Base-by-base conservation (phyloP, 2,888 invertebrate genomes). In the Heliconius ethilla region DNA sequence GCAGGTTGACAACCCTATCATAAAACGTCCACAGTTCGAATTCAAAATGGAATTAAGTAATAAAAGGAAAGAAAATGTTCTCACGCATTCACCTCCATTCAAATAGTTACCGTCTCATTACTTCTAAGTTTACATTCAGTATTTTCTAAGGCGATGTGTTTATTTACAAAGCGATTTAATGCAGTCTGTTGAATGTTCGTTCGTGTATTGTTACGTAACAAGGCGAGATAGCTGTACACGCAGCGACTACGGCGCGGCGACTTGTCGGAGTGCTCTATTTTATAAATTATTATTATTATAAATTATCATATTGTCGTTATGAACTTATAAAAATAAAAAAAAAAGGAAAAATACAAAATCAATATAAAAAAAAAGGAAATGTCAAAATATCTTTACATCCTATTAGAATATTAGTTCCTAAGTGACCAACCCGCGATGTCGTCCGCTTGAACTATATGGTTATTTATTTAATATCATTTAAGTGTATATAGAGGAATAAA, bases 81-180 rank as follows among this genome's bases (percentile, higher is more conserved):
- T 74, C 74, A 74, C 63, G 59, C 40, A 67, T 69, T 62, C 40
- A 29, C 29, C 62, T 70, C 63, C 37, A 70, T 65, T 51, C 62
- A 63, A 65, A 59, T 59, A 13, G 75, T 70, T 75, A 65, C 70
- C 51, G 65, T 75, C 25, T 75, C 37, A 70, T 78, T 70, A 69
- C 40, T 69, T 40, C 25, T 18, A 40, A 37, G 37, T 70, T 72
- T 29, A 74, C 45, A 77, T 65, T 72, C 65, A 67, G 29, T 75
- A 70, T 75, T 75, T 78, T 75, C 80, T 76, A 75, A 79, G 13
- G 13, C 59, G 65, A 75, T 75, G 76, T 70, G 59, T 80, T 78
- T 81, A 81, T 79, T 82, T 81, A 81, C 80, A 78, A 80, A 80
- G 77, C 80, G 80, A 83, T 83, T 80, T 51, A 82, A 84, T 82